Evolutionary conservation across 1,140 invertebrate species (phyloP), one percentile per base, ranked within the genome.

Genomic region (Heterodera carotae): DNA sequence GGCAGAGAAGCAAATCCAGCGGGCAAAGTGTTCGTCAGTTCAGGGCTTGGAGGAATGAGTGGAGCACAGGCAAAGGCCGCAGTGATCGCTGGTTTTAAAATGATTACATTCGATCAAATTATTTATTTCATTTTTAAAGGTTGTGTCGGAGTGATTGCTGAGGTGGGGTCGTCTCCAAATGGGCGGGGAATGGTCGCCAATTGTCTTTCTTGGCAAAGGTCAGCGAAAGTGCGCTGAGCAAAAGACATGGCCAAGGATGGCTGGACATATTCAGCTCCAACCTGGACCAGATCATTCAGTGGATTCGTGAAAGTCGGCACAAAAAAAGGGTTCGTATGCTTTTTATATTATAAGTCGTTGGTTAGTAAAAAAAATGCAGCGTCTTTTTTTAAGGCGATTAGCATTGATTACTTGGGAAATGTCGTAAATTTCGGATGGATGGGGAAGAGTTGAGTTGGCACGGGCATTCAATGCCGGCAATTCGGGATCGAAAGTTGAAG

Each of bases 1-100:
- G n/a, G n/a, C n/a, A n/a, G n/a, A n/a, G n/a, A n/a, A n/a, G n/a
- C 89, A 59, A 88, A 90, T 73, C 84, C 92, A 73, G 81, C 84
- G 12, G 92, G 92, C 27, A 91, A 90, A 88, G 90, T 92, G 15
- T 92, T 91, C 83, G 85, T 92, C 3, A 91, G 91, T 10, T 90
- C 92, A n/a, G 92, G 92, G 5, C 87, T 92, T 2, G 72, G 75
- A 2, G 92, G 92, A 53, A 92, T 92, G 92, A 91, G 91, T 83
- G 91, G 91, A 0, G 91, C 91, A 3, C 91, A 92, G 83, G 90
- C 92, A 2, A 92, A 92, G 87, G 92, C 92, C 6, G 90, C 91
- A 3, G 90, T 91, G 25, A 92, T 92, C 76, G 89, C 89, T 77
- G 92, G 91, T 10, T 56, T 0, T 15, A 56, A 56, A 22, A 4